Base-by-base conservation (phyloP, 2,888 invertebrate genomes). In the Spodoptera picta region DNA sequence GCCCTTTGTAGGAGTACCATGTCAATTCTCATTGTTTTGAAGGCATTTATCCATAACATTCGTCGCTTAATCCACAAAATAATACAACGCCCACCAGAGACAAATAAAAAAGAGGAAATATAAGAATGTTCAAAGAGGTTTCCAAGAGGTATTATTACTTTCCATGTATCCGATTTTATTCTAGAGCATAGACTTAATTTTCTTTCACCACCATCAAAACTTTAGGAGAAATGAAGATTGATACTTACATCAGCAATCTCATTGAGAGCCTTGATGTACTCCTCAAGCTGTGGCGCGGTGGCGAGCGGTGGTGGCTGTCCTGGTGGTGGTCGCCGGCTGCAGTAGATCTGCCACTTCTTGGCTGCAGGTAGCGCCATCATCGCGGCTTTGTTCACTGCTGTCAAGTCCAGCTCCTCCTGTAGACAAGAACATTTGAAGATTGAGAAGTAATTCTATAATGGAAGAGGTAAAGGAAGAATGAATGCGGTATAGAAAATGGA, bases 311-410 rank as follows among this genome's bases (percentile, higher is more conserved):
- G 86, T 12, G 89, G 85, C 65, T 91, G 90, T 0, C 95, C 95
- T 2, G 93, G 93, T 19, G 94, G 95, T 11, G 97, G 97, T 61
- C 96, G 96, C 75, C 98, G 95, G 83, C 98, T 98, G 94, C 98
- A 98, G 93, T 99, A 99, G 81, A 99, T 98, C 95, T 99, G 99
- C 98, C 99, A 99, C 93, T 99, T 99, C 93, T 99, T 99, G 85
- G 98, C 98, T 0, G 98, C 97, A 1, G 99, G 98, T 66, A 99
- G 95, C 84, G 97, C 98, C 92, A 99, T 96, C 97, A 99, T 98
- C 45, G 98, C 98, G 78, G 98, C 98, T 88, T 98, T 97, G 91
- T 99, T 99, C 11, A 98, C 97, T 44, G 98, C 98, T 70, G 98
- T 98, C 82, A 99, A 94, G 92, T 99, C 99, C 82, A 99, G 94